Base-by-base conservation (phyloP, 2,888 invertebrate species). In the Trichogramma evanescens region DNA sequence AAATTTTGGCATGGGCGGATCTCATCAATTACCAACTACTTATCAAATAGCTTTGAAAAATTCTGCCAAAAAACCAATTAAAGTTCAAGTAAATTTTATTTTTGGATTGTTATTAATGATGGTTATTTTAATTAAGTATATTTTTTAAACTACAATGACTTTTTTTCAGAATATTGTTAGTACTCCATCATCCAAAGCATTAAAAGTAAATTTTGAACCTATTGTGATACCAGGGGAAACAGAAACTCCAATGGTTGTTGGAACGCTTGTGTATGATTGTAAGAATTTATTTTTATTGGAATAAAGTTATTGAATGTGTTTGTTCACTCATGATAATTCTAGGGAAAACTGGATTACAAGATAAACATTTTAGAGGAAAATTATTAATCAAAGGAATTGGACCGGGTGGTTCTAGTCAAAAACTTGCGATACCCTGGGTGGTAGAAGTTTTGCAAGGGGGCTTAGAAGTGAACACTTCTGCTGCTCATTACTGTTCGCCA, bases 1-100 rank as follows among this genome's bases (percentile, higher is more conserved):
- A 43, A 91, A 94, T 79, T 93, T 94, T 79, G 93, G 93, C 43
- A 83, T 91, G 63, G 82, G 92, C 54, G 86, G 90, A 54, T 86
- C 87, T 41, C 78, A 84, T 58, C 89, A 90, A 72, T 80, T 82
- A 54, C 85, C 89, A 6, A 84, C 80, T 72, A 80, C 80, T 59
- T 78, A 85, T 63, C 84, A 84, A 67, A 80, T 89, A 69, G 84
- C 82, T 73, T 83, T 90, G 51, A 82, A 84, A 68, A 90, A 87
- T 74, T 87, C 88, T 46, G 83, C 86, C 59, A 83, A 83, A 66
- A 86, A 84, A 71, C 80, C 86, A 62, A 80, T 89, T 58, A 84
- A 86, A 73, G 82, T 90, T 70, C 83, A 85, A 75, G 86, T 86
- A 75, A 72, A 80, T 71, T 13, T 13, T 13, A 48, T 43, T 38